phyloP scores from a whole-genome alignment of 2,113 vertebrate species.

The Dascyllus trimaculatus region DNA sequence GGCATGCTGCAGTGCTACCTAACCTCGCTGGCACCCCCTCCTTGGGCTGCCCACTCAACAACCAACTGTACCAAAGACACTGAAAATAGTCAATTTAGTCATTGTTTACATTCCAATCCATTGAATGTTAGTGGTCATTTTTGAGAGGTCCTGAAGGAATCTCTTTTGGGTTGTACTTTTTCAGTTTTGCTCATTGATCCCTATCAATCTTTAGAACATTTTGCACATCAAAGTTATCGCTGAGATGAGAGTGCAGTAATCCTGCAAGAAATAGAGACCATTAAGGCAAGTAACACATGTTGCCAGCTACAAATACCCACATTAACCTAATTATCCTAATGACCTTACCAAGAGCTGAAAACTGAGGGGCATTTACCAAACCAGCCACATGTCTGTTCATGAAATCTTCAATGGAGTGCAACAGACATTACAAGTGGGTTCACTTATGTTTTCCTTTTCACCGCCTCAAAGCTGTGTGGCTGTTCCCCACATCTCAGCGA shows the following conservation, averaged over 20 bases:
- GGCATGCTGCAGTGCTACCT: slow-evolving; percentile 22
- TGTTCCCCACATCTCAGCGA: not conserved
- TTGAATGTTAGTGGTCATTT: not conserved
- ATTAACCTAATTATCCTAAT: slow-evolving; percentile 31
- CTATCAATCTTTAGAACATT: not conserved
- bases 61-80: not conserved
- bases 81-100: too few relatives aligned
- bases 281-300: slow-evolving; percentile 12
- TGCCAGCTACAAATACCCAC: slow-evolving; percentile 31
- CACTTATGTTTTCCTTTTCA: not conserved
- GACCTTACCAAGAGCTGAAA: slow-evolving; percentile 32
- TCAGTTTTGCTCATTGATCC: not conserved
- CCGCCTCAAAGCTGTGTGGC: too few relatives aligned
- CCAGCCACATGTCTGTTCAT: not conserved
- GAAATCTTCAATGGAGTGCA: not conserved
- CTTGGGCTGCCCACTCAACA: not conserved
- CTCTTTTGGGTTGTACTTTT: not conserved
- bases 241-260: not conserved
- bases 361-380: slow-evolving; percentile 6
- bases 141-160: too few relatives aligned
- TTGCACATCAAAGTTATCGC: not conserved
- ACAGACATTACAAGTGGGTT: not conserved
- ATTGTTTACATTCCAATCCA: not conserved
- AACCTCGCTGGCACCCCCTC: slow-evolving; percentile 1
- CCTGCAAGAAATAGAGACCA: slow-evolving; percentile 1